A percentile compares a stretch with the other conserved stretches of the same genome.
Conservation (phyloP, 64 coral and sea anemone genomes). For the Montipora efflorescens region DNA sequence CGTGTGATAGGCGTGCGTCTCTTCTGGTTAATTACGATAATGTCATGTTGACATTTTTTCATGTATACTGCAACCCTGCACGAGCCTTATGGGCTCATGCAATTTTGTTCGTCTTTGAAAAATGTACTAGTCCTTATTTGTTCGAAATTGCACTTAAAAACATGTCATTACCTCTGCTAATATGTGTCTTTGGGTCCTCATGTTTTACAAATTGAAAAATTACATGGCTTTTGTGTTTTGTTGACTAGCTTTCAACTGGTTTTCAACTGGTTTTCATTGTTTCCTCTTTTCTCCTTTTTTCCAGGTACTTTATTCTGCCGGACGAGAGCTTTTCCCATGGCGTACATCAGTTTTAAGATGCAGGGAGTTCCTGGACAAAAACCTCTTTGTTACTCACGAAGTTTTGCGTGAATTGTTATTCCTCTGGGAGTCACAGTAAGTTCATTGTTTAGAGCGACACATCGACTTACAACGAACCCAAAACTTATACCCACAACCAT, state of each 20-base stretch:
- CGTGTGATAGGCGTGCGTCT: too few species aligned
- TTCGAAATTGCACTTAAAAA: too few species aligned
- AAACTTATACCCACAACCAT: not conserved
- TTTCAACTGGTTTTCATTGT: not conserved
- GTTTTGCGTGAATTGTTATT: constrained; percentile 80
- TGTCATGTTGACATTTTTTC: too few species aligned
- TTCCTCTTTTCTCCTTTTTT: constrained; percentile 18
- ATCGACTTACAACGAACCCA: not conserved
- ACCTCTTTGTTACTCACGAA: constrained; percentile 81
- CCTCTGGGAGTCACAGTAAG: constrained; percentile 94
- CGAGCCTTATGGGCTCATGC: too few species aligned
- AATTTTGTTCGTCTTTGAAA: too few species aligned
- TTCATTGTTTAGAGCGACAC: not conserved
- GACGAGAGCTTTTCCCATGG: constrained; percentile 92
- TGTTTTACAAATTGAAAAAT: too few species aligned
- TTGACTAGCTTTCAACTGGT: not conserved
- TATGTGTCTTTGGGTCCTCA: too few species aligned
- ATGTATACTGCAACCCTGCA: too few species aligned
- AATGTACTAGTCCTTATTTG: too few species aligned
- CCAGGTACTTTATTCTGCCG: constrained; percentile 80
- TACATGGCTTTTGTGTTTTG: too few species aligned
- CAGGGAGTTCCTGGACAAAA: constrained; percentile 68
- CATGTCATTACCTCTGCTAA: too few species aligned
- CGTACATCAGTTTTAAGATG: constrained; percentile 74
- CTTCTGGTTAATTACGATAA: too few species aligned